Evolutionary conservation across 2,888 invertebrate species (phyloP), one percentile per base, ranked within the genome.

Genomic region (Ariolimax columbianus): DNA sequence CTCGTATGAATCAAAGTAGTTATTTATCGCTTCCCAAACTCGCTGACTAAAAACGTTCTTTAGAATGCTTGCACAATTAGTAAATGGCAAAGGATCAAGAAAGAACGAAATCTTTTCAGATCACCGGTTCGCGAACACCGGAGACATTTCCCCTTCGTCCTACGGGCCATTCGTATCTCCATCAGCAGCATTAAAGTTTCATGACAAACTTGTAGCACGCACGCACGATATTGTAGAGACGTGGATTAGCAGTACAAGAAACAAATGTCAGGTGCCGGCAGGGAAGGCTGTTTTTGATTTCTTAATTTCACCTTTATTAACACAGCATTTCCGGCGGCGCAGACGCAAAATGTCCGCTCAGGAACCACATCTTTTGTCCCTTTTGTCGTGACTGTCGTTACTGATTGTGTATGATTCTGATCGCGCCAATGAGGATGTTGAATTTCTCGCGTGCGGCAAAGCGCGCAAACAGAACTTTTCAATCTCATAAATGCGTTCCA

Each of bases 261-360:
- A 75, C 75, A 75, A 75, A 75, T 51, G 75, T 75, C 75, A 75
- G 14, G 75, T 75, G 51, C 51, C 47, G 51, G 33, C 19, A 33
- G 19, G 33, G 40, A 51, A 75, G 47, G 51, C 75, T 75, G 75
- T 75, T 75, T 75, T 51, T 75, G 75, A 75, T 75, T 75, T 75
- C 75, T 75, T 75, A 26, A 75, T 75, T 75, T 75, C 75, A 75
- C 75, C 75, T 75, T 75, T 51, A 75, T 75, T 75, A 30, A 75
- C n/a, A 51, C 51, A 75, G 36, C 19, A 75, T 33, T 51, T 75
- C 75, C 75, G 75, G 33, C 51, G 30, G 4, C 51, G 33, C 75
- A 33, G 26, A 51, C 30, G 30, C 33, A 43, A 23, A 75, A 55
- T 51, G 51, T 75, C 19, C 51, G 51, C 51, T 51, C 75, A 51